A percentile compares a stretch with the other conserved stretches of the same genome.
Evolutionary conservation across 2,113 vertebrate genomes (phyloP).

Genomic region (Marcusenius ussheri): DNA sequence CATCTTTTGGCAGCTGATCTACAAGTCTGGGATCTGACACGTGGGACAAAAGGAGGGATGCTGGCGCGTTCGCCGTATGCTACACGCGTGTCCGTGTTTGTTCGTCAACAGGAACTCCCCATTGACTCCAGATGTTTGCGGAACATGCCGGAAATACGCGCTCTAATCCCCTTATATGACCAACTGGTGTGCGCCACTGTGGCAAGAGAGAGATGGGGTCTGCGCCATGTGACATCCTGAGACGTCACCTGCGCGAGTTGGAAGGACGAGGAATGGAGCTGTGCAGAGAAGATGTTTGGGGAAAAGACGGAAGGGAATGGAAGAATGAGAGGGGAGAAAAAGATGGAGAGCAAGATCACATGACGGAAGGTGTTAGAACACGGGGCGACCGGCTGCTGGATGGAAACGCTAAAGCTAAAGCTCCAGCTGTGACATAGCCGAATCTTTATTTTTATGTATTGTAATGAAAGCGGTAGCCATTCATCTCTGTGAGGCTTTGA

Average conservation of each 20-base stretch:
- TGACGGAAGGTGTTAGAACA: background rate
- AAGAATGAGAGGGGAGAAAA: background rate
- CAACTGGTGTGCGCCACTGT: background rate
- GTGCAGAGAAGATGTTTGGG: background rate
- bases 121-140: background rate
- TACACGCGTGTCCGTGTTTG: background rate
- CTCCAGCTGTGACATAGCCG: background rate
- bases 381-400: background rate
- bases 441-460: slow-evolving; percentile 8
- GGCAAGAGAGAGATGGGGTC: background rate
- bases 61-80: background rate
- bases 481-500: background rate
- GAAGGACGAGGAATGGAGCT: background rate
- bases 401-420: background rate
- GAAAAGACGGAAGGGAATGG: background rate
- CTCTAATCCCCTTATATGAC: background rate
- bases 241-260: background rate
- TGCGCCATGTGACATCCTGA: background rate
- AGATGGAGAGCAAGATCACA: background rate
- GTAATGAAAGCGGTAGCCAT: slow-evolving; percentile 4
- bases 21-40: background rate
- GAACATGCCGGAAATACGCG: background rate
- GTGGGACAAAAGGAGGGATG: background rate
- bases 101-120: background rate
- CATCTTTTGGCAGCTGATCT: background rate